These are phyloP conservation scores for Oegoconia quadripuncta DNA, from an alignment of 2,888 invertebrate species.

Conservation along the genomic window DNA sequence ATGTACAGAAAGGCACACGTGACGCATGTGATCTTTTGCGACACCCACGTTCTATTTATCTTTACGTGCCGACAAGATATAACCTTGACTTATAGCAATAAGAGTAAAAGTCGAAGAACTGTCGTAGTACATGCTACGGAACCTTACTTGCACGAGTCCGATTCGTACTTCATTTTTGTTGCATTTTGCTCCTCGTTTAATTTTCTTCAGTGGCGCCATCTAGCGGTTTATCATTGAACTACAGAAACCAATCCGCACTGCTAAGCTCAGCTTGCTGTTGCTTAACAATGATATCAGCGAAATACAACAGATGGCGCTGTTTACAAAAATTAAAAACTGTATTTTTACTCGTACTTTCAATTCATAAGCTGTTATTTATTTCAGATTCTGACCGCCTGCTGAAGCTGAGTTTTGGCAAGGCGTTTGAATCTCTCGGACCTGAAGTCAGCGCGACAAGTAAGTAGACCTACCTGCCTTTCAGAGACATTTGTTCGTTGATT, in stretches of 20 bases:
- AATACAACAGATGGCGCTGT: slow-evolving; percentile 36
- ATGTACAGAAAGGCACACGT: too few species aligned
- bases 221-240: slow-evolving; percentile 10
- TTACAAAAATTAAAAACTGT: too few species aligned
- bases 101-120: not conserved
- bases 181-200: not conserved
- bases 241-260: not conserved
- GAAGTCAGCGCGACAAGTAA: slow-evolving; percentile 88
- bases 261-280: not conserved
- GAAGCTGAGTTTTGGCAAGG: slow-evolving; percentile 74
- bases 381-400: slow-evolving; percentile 72
- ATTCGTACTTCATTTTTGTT: not conserved
- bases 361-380: slow-evolving; percentile 29
- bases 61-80: too few species aligned
- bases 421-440: slow-evolving; percentile 82
- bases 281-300: not conserved
- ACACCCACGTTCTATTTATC: too few species aligned
- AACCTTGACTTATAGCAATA: not conserved
- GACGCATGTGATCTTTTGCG: too few species aligned
- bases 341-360: not conserved
- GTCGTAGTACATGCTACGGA: too few species aligned
- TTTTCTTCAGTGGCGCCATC: slow-evolving; percentile 27
- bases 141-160: too few species aligned
- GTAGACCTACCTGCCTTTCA: too few species aligned
- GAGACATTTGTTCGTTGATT: too few species aligned